Base-by-base conservation (phyloP, 2,113 vertebrate species). In the Hymenochirus boettgeri region DNA sequence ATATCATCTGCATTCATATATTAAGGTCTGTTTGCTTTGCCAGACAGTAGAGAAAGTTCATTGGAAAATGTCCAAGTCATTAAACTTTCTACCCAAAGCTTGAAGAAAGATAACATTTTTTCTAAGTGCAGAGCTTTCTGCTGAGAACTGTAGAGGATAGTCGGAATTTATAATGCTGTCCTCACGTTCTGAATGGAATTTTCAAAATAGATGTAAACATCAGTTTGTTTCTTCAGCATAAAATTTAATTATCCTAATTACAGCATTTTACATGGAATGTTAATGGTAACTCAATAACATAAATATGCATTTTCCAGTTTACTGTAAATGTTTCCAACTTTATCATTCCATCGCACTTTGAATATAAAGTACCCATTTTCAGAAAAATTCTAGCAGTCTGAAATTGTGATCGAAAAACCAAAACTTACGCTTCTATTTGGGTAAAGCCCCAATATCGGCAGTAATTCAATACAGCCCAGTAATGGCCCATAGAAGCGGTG, bases 11-110 rank as follows among this genome's bases (percentile, higher is more conserved):
- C 67, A 73, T 75, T 59, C 46, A 58, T 31, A 48, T 66, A 73
- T 74, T 74, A 42, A 74, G 57, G 74, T 75, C 74, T 70, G 13
- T 12, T 5, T 29, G 52, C 69, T 70, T 50, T 70, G 52, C 10
- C 29, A 63, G 9, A 52, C 61, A 66, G 69, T 72, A 71, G 76
- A 22, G 33, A 42, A n/a, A 24, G 71, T 51, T 77, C 73, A 73
- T 75, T 81, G 77, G 77, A 79, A 74, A 71, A n/a, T 63, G 77
- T 76, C 76, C 80, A 82, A 71, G 2, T 69, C 73, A 75, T 73
- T 77, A 75, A 72, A 71, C 74, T 75, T 13, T 66, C 72, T 75
- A 65, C 62, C 75, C 75, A 76, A 42, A 62, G 67, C 47, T 65
- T 62, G 10, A 55, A 69, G 50, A 62, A 33, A 72, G 69, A 60